Conservation (phyloP, 2,888 invertebrate genomes). For the Mayetiola destructor region DNA sequence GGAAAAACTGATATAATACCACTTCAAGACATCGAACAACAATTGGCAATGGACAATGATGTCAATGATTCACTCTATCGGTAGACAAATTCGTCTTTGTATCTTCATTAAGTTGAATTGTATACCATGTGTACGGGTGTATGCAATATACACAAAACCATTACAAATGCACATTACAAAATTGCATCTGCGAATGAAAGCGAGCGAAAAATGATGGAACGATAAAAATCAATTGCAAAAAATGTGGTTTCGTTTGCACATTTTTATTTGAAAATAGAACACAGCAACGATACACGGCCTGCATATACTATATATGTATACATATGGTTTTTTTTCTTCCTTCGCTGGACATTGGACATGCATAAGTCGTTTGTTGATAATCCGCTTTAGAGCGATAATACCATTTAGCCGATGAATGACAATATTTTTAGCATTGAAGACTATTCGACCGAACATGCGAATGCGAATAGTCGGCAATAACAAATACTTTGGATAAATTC, state of each 20-base stretch:
- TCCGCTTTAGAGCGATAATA: constrained; percentile 5
- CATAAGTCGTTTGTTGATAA: background rate
- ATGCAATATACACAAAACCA: constrained; percentile 1
- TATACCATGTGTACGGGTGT: background rate
- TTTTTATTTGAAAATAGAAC: too few species aligned
- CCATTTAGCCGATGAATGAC: background rate
- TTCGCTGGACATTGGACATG: too few species aligned
- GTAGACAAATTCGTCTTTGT: background rate
- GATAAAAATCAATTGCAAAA: too few species aligned
- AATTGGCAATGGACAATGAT: background rate
- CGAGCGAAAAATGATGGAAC: too few species aligned
- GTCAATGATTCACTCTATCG: background rate
- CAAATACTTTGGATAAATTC: too few species aligned
- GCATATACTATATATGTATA: too few species aligned
- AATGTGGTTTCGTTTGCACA: too few species aligned
- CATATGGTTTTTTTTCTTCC: too few species aligned
- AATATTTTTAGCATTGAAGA: too few species aligned
- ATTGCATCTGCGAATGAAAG: too few species aligned
- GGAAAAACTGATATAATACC: background rate
- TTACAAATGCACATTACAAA: constrained; percentile 3
- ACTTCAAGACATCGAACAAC: background rate
- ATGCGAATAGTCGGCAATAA: background rate
- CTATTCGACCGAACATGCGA: background rate
- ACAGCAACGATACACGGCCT: too few species aligned
- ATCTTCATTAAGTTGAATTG: constrained; percentile 1